A percentile compares a stretch with the other conserved stretches of the same genome.
These are phyloP conservation scores for Oreortyx pictus DNA, from an alignment of 2,797 vertebrate genomes.

Conservation along the genomic window DNA sequence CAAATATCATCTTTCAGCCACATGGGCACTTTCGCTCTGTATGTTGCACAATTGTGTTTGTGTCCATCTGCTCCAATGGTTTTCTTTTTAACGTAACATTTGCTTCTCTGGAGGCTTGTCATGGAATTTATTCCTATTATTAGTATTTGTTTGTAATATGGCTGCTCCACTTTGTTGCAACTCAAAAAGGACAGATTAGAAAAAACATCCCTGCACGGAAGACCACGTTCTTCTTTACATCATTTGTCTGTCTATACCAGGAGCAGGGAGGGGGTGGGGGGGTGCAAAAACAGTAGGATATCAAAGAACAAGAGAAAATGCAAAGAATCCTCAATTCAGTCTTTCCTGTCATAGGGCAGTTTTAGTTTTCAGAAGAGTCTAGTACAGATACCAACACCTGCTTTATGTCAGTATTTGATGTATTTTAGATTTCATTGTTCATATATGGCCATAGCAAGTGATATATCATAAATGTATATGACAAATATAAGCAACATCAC, in stretches of 20 bases:
- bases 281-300: not conserved
- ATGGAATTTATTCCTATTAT: not conserved
- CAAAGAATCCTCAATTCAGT: not conserved
- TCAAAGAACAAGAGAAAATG: not conserved
- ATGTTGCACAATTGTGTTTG: rapidly evolving
- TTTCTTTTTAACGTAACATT: not conserved
- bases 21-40: not conserved
- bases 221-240: not conserved
- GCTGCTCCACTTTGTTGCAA: not conserved
- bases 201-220: not conserved
- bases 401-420: not conserved
- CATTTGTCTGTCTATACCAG: not conserved
- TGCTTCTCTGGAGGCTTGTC: not conserved
- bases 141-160: not conserved
- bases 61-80: not conserved
- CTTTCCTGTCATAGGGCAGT: not conserved
- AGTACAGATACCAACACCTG: not conserved
- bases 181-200: not conserved
- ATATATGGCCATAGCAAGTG: not conserved
- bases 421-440: not conserved
- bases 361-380: not conserved
- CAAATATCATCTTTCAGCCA: conserved; percentile 3
- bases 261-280: not conserved
- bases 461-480: not conserved
- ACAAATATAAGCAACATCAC: not conserved